A percentile compares a stretch with the other conserved stretches of the same genome.
These are phyloP conservation scores for Brachypteracias leptosomus DNA, from an alignment of 2,113 vertebrate genomes.

Conservation along the genomic window DNA sequence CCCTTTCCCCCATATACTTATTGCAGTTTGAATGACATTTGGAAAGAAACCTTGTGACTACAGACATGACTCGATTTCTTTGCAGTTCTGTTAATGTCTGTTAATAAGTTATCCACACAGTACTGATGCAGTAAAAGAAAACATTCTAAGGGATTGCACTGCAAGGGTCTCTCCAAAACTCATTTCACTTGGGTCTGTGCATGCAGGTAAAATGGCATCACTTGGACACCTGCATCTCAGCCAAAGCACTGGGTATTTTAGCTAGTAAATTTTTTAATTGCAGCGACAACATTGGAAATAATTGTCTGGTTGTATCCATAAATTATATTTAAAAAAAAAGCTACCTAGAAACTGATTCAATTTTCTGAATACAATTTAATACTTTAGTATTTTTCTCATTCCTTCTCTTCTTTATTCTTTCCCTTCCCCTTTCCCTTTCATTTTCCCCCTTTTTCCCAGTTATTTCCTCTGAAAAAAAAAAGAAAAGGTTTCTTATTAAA, in stretches of 20 bases:
- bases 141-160: fast-evolving
- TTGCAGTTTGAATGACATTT: background rate
- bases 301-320: background rate
- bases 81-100: background rate
- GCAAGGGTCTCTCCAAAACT: background rate
- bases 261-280: background rate
- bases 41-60: background rate
- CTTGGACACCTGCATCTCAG: background rate
- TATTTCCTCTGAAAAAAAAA: background rate
- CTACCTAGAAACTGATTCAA: background rate
- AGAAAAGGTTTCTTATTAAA: background rate
- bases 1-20: background rate
- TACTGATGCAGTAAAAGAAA: background rate
- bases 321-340: background rate
- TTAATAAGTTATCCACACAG: background rate
- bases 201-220: background rate
- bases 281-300: background rate
- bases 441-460: fast-evolving
- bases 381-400: background rate
- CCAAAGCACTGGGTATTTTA: background rate
- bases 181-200: background rate
- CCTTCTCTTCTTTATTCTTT: background rate
- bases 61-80: background rate
- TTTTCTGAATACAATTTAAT: background rate
- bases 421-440: background rate